A percentile compares a stretch with the other conserved stretches of the same genome.
Evolutionary conservation across 2,888 invertebrate genomes (phyloP).

Genomic region (Andrena hattorfiana): DNA sequence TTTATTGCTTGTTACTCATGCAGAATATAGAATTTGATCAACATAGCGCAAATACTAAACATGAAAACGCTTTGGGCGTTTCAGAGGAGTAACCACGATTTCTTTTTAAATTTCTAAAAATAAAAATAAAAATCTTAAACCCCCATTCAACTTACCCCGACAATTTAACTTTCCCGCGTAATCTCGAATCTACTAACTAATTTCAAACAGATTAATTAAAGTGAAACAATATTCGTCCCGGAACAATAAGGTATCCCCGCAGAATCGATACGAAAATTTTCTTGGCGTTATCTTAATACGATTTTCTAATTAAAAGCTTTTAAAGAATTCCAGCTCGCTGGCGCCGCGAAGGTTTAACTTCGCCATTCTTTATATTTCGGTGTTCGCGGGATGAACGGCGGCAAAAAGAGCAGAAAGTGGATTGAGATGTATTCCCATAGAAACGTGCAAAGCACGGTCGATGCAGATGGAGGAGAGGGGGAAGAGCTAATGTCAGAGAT

Average conservation of each 20-base stretch:
- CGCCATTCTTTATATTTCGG: constrained; percentile 62
- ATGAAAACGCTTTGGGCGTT: no score
- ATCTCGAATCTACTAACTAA: no score
- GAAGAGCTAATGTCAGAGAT: constrained; percentile 74
- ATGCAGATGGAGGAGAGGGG: constrained; percentile 56
- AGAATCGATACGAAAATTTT: background rate
- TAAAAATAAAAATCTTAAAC: no score
- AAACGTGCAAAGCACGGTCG: constrained; percentile 67
- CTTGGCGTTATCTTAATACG: constrained; percentile 38
- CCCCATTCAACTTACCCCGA: no score
- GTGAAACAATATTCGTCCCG: background rate
- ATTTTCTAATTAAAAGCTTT: constrained; percentile 61
- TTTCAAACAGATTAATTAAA: background rate
- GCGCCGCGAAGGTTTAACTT: constrained; percentile 61
- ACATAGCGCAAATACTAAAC: no score
- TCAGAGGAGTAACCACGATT: no score
- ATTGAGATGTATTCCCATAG: constrained; percentile 69
- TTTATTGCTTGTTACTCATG: background rate
- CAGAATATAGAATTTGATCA: no score
- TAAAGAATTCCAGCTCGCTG: constrained; percentile 46
- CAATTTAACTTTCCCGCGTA: no score
- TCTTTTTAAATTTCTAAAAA: no score
- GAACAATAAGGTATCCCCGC: background rate
- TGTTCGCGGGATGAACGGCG: constrained; percentile 47
- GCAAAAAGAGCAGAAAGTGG: constrained; percentile 62